Percentiles rank a stretch among this genome's conserved stretches.
Conservation (phyloP, 2,113 vertebrate species). For the Ursus arctos region DNA sequence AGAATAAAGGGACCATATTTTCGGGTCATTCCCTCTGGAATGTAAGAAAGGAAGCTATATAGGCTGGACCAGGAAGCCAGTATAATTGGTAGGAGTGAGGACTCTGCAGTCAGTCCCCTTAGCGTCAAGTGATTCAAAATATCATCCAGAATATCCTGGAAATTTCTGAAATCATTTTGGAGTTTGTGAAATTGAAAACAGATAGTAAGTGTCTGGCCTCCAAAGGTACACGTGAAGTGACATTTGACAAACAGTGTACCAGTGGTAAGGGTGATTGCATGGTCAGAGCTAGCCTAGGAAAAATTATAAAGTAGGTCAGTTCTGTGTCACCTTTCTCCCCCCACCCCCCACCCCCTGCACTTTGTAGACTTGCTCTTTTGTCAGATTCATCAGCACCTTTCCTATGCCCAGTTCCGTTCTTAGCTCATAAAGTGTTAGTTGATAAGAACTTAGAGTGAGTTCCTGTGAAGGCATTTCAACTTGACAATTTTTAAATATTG, state of each 20-base stretch:
- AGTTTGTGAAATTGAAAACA: conserved; percentile 23
- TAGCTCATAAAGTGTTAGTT: conserved; percentile 30
- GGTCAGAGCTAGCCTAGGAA: neutral
- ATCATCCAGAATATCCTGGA: conserved; percentile 29
- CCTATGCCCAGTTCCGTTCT: conserved; percentile 49
- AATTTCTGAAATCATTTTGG: conserved; percentile 46
- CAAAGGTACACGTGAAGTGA: neutral
- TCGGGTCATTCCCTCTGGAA: conserved; percentile 7
- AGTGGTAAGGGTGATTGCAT: neutral
- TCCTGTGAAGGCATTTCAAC: conserved; percentile 58
- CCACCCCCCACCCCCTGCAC: neutral
- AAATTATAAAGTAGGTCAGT: conserved; percentile 54
- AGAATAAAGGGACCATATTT: conserved; percentile 52
- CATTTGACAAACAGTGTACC: neutral
- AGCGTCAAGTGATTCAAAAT: conserved; percentile 44
- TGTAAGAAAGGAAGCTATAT: neutral
- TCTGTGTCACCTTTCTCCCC: neutral
- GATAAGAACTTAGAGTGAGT: conserved; percentile 35
- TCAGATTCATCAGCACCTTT: conserved; percentile 55
- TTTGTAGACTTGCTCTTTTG: neutral
- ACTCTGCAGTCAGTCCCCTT: neutral
- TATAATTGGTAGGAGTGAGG: neutral
- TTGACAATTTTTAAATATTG: conserved; percentile 16
- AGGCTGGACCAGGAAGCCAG: neutral
- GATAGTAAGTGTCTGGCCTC: neutral